Percentiles rank a stretch among this genome's conserved stretches.
Conservation (phyloP, 2,888 invertebrate species). For the Hypsopygia costalis region DNA sequence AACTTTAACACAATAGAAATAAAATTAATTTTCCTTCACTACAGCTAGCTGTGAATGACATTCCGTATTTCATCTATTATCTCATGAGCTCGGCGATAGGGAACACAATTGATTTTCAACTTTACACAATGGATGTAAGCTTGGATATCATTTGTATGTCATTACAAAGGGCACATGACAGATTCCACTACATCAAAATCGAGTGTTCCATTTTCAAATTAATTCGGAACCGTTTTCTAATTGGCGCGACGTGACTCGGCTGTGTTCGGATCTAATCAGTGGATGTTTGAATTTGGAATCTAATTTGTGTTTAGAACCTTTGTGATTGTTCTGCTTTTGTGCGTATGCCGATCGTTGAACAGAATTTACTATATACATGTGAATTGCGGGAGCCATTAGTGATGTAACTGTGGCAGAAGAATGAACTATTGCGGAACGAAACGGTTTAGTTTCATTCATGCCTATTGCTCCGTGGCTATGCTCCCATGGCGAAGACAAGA, state of each 20-base stretch:
- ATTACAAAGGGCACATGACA: slow-evolving; percentile 44
- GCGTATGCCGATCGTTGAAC: slow-evolving; percentile 29
- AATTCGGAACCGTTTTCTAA: slow-evolving; percentile 74
- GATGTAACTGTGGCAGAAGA: too few species aligned
- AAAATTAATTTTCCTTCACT: slow-evolving; percentile 32
- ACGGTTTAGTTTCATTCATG: too few species aligned
- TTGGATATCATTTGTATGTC: slow-evolving; percentile 11
- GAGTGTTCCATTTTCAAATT: slow-evolving; percentile 78
- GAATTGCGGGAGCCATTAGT: neutral
- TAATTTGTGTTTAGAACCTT: slow-evolving; percentile 56
- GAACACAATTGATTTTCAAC: slow-evolving; percentile 14
- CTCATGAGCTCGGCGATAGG: slow-evolving; percentile 23
- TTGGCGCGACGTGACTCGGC: slow-evolving; percentile 74
- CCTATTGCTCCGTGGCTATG: too few species aligned
- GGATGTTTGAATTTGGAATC: slow-evolving; percentile 64
- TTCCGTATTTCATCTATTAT: slow-evolving; percentile 40
- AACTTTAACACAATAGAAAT: slow-evolving; percentile 19
- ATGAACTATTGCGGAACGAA: too few species aligned
- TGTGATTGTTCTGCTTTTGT: slow-evolving; percentile 46
- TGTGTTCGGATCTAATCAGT: slow-evolving; percentile 61
- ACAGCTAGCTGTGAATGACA: slow-evolving; percentile 30
- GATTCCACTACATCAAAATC: slow-evolving; percentile 76
- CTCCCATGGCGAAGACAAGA: too few species aligned
- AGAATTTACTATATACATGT: slow-evolving; percentile 24
- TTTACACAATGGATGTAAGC: slow-evolving; percentile 14